A percentile compares a stretch with the other conserved stretches of the same genome.
These are phyloP conservation scores for Nymphalis io DNA, from an alignment of 1,140 invertebrate genomes.

Conservation along the genomic window DNA sequence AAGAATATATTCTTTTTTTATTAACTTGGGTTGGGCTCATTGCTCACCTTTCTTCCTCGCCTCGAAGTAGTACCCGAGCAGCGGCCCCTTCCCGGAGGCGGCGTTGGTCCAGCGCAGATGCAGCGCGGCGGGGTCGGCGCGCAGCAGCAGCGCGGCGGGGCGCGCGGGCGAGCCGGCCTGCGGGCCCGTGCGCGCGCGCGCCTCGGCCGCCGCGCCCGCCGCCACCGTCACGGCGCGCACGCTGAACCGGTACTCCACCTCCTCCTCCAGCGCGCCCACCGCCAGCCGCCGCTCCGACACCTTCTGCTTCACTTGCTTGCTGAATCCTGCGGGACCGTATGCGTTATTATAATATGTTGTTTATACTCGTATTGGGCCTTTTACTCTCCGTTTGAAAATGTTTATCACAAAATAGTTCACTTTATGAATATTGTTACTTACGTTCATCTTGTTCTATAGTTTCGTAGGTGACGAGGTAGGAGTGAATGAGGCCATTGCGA, in stretches of 20 bases:
- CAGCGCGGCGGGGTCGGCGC: conserved; percentile 91
- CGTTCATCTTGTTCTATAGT: conserved; percentile 94
- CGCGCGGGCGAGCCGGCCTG: conserved; percentile 92
- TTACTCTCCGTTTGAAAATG: not conserved
- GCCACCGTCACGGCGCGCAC: conserved; percentile 95
- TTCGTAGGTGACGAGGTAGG: conserved; percentile 97
- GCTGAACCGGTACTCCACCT: conserved; percentile 94
- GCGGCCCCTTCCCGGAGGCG: conserved; percentile 90
- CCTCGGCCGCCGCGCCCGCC: conserved; percentile 87
- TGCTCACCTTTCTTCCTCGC: conserved; percentile 89
- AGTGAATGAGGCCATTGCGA: conserved; percentile 94
- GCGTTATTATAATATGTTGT: not conserved
- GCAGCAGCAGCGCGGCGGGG: conserved; percentile 86
- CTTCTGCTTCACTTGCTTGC: conserved; percentile 97
- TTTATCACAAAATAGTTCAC: not conserved
- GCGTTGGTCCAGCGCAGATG: conserved; percentile 94
- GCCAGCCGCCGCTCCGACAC: conserved; percentile 89
- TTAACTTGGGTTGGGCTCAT: no score
- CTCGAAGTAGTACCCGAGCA: conserved; percentile 96
- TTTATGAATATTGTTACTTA: conserved; percentile 79
- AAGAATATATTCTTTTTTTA: no score
- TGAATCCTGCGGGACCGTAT: conserved; percentile 83
- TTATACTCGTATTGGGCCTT: no score
- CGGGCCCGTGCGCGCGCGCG: conserved; percentile 96
- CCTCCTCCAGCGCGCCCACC: conserved; percentile 93